Evolutionary conservation across 2,113 vertebrate genomes (phyloP).

Genomic region (Lycocorax pyrrhopterus): DNA sequence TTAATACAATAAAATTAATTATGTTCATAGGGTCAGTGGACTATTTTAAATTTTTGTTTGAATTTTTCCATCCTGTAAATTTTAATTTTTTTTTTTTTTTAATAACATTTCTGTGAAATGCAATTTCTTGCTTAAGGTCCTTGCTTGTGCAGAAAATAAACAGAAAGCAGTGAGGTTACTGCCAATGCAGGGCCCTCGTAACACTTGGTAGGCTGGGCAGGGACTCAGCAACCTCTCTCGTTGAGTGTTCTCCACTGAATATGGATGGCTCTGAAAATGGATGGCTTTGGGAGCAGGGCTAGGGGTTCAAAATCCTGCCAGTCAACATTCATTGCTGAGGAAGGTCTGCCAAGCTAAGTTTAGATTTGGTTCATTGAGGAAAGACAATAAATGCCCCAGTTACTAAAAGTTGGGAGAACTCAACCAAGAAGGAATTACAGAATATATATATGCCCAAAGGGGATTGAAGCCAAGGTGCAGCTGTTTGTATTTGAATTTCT

Average conservation of each 20-base stretch:
- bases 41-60: not conserved
- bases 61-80: not conserved
- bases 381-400: not conserved
- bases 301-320: not conserved
- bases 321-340: not conserved
- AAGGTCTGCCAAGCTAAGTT: not conserved
- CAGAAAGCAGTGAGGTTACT: not conserved
- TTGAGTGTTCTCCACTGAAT: not conserved
- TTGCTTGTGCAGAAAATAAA: not conserved
- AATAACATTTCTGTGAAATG: not conserved
- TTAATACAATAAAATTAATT: not conserved
- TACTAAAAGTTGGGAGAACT: not conserved
- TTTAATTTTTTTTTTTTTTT: not conserved
- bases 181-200: fast-evolving
- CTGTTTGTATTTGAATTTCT: not conserved
- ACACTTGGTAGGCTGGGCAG: not conserved
- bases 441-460: not conserved
- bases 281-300: not conserved
- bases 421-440: not conserved
- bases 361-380: not conserved
- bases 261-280: not conserved
- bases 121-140: not conserved
- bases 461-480: not conserved
- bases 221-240: not conserved
- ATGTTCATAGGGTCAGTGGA: not conserved